Evolutionary conservation across 2,888 invertebrate species (phyloP), one percentile per base, ranked within the genome.

Genomic region (Mythimna loreyi): DNA sequence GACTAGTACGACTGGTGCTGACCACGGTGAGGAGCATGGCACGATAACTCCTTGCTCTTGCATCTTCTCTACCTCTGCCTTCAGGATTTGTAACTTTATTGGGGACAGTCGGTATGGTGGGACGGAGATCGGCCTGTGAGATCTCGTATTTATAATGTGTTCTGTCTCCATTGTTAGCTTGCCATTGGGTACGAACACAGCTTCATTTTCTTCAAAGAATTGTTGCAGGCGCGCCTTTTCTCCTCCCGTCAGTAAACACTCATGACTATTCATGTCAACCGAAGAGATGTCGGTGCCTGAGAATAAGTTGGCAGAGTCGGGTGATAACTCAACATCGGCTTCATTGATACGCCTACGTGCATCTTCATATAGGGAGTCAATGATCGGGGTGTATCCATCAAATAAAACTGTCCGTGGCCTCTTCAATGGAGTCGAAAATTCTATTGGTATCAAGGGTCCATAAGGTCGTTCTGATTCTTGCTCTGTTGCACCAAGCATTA

Each of bases 21-120:
- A 49, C 49, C 49, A 60, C 0, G 60, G 60, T 23, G 49, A 60
- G 23, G 30, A 49, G 7, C 60, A 60, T 3, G 49, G 60, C 2
- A 50, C 60, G 25, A 61, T 50, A 0, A 49, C 45, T 23, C 8
- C 13, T 33, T 60, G 49, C 4, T 49, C 60, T 2, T 2, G 4
- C 49, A 60, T 60, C 33, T 49, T 60, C 59, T 33, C 4, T 11
- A 60, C 0, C 4, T 60, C 60, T 13, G 6, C 30, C 6, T 30
- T 30, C 30, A 30, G 30, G 7, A 5, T 30, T 30, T 30, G 30
- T 1, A 30, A 7, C 30, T 30, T 30, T 30, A 30, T 6, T 30
- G 30, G 30, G 1, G 30, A 30, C 30, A 30, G 30, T 5, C 30
- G 3, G 6, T 30, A 30, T 30, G 30, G 30, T 1, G 30, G 30